Percentiles rank a stretch among this genome's conserved stretches.
phyloP scores from a whole-genome alignment of 1,140 invertebrate species.

The Sycophila sp. region DNA sequence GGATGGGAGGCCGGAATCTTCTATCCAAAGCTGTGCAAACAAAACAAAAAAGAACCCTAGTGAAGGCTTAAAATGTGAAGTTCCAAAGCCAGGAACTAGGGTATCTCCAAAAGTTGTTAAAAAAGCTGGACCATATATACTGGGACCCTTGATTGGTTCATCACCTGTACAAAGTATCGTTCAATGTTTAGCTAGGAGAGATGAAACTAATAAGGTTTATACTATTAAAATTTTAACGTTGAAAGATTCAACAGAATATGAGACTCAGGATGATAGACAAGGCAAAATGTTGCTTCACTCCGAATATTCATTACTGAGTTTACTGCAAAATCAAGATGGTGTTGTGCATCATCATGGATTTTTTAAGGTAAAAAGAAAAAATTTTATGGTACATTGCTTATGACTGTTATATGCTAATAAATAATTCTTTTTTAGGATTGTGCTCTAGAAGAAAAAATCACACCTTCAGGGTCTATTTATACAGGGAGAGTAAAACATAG shows the following conservation, averaged over 20 bases:
- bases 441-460: constrained; percentile 73
- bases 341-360: constrained; percentile 84
- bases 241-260: constrained; percentile 69
- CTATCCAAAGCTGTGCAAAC: too few species aligned
- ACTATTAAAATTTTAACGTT: constrained; percentile 77
- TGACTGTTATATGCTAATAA: background rate
- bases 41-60: background rate
- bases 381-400: background rate
- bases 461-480: constrained; percentile 68
- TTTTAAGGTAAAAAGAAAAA: constrained; percentile 73
- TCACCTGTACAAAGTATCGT: constrained; percentile 83
- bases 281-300: constrained; percentile 86
- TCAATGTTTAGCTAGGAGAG: constrained; percentile 80
- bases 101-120: constrained; percentile 61
- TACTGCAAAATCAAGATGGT: constrained; percentile 77
- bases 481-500: constrained; percentile 73
- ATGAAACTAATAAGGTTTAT: constrained; percentile 80
- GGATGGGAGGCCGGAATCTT: too few species aligned
- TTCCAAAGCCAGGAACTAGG: constrained; percentile 50
- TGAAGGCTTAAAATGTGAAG: background rate
- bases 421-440: constrained; percentile 69
- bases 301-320: constrained; percentile 80
- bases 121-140: constrained; percentile 76
- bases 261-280: constrained; percentile 81
- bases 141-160: constrained; percentile 78